Percentiles rank a stretch among this genome's conserved stretches.
phyloP scores from a whole-genome alignment of 2,888 invertebrate species.

The Chalcis sispes region DNA sequence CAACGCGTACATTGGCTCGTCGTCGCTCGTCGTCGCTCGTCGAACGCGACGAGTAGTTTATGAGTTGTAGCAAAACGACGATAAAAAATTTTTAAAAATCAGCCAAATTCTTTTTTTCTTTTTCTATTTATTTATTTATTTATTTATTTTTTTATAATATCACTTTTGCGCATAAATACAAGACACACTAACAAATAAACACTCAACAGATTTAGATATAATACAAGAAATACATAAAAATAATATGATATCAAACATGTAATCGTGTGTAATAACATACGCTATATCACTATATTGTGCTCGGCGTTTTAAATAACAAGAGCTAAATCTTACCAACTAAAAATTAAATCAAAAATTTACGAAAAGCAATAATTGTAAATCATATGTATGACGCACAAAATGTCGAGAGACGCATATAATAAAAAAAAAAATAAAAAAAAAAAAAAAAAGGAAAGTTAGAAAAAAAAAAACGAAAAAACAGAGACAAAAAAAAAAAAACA shows the following conservation, averaged over 20 bases:
- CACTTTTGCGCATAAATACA: not conserved
- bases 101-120: too few relatives aligned
- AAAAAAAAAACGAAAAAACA: not conserved
- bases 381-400: not conserved
- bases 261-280: constrained; percentile 50
- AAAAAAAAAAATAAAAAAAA: too few relatives aligned
- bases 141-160: too few relatives aligned
- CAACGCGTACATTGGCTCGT: too few relatives aligned
- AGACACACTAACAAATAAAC: not conserved
- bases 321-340: constrained; percentile 52
- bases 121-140: too few relatives aligned
- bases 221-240: constrained; percentile 42
- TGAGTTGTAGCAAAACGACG: too few relatives aligned
- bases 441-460: not conserved
- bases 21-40: too few relatives aligned
- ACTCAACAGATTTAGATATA: constrained; percentile 25
- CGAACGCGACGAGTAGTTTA: too few relatives aligned
- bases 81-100: too few relatives aligned
- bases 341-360: constrained; percentile 21
- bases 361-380: constrained; percentile 35
- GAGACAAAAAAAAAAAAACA: not conserved
- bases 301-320: constrained; percentile 55
- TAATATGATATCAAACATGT: constrained; percentile 38
- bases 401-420: too few relatives aligned
- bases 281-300: constrained; percentile 53